Base-by-base conservation (phyloP, 2,888 invertebrate species). In the Bellardia bayeri region DNA sequence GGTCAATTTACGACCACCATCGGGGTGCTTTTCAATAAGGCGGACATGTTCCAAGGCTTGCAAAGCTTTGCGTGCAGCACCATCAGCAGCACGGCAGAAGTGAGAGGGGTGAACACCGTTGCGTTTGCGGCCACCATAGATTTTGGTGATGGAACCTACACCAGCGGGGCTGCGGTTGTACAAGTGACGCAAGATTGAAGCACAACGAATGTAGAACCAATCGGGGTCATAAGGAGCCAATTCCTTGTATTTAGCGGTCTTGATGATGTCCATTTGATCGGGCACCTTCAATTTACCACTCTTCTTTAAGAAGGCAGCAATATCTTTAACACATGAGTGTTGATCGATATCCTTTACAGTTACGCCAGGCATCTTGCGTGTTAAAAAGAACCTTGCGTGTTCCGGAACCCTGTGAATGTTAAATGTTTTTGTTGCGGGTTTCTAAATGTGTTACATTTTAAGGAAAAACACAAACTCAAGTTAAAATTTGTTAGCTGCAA, bases 311-410 rank as follows among this genome's bases (percentile, higher is more conserved):
- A 99, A 99, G 92, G 97, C 97, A 91, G 99, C 97, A 89, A 99
- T 97, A 89, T 98, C 98, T 95, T 97, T 97, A 89, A 99, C 99
- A 93, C 99, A 98, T 93, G 98, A 97, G 94, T 98, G 98, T 94
- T 99, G 99, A 94, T 99, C 98, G 90, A 99, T 99, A 96, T 99
- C 99, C 94, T 99, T 99, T 90, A 99, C 96, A 90, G 98, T 98
- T 91, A 98, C 97, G 92, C 98, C 98, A 93, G 97, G 97, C 97
- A 98, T 98, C 96, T 97, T n/a, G n/a, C n/a, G n/a, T n/a, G n/a
- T n/a, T n/a, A n/a, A n/a, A n/a, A n/a, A n/a, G n/a, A n/a, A n/a
- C n/a, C n/a, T n/a, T n/a, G n/a, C n/a, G n/a, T n/a, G n/a, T n/a
- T n/a, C n/a, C 23, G 23, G 23, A 23, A 23, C 23, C 23, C 23